These are phyloP conservation scores for Lochmaea capreae DNA, from an alignment of 2,888 invertebrate species.

Conservation along the genomic window DNA sequence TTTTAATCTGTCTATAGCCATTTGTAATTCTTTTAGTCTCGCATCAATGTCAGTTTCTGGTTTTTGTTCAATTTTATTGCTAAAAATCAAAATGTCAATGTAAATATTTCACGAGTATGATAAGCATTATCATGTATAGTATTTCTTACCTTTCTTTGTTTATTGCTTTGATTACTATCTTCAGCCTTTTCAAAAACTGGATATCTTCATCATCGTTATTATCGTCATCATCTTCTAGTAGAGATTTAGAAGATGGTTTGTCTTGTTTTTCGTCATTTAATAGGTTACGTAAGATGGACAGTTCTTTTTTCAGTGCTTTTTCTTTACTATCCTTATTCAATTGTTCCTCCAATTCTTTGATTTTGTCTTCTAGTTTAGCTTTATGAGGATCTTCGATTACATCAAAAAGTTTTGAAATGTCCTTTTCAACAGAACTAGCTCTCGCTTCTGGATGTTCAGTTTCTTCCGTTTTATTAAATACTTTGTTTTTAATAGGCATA, in stretches of 20 bases:
- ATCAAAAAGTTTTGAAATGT: constrained; percentile 29
- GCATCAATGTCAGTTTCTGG: constrained; percentile 47
- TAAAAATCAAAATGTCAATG: background rate
- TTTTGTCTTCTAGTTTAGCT: constrained; percentile 46
- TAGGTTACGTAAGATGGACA: constrained; percentile 15
- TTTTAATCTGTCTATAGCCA: constrained; percentile 55
- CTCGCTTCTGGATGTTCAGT: constrained; percentile 16
- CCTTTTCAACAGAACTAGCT: constrained; percentile 37
- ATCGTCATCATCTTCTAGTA: constrained; percentile 35
- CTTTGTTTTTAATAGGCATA: background rate
- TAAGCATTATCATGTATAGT: too few species aligned
- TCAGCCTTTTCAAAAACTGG: constrained; percentile 35
- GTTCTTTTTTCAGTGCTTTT: constrained; percentile 38
- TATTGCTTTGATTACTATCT: constrained; percentile 21
- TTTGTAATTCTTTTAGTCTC: constrained; percentile 54
- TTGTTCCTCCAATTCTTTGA: constrained; percentile 45
- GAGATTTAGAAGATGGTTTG: constrained; percentile 11
- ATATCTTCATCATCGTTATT: background rate
- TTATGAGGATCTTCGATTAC: constrained; percentile 30
- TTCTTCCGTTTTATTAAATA: background rate
- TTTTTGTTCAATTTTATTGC: constrained; percentile 42
- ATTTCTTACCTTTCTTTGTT: constrained; percentile 12
- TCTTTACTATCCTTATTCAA: constrained; percentile 46
- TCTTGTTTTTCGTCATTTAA: constrained; percentile 16
- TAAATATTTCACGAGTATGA: too few species aligned